Conservation (phyloP, 2,113 vertebrate species). For the Petrocephalus zakoni region DNA sequence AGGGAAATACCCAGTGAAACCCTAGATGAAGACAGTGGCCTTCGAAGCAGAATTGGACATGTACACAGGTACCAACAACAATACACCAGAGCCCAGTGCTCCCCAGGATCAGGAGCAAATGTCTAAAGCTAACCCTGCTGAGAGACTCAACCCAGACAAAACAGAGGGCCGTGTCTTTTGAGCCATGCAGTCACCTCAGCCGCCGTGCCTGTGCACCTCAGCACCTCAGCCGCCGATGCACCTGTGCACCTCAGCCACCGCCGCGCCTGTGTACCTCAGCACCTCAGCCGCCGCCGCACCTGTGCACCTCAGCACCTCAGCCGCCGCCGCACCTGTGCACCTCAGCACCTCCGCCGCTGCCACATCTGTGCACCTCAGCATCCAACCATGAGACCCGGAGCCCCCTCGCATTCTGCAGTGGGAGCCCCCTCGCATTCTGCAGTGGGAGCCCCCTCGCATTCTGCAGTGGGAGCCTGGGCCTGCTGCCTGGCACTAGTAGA, state of each 20-base stretch:
- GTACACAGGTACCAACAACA: neutral
- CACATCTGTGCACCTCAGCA: constrained; percentile 14
- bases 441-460: constrained; percentile 7
- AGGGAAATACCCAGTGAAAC: neutral
- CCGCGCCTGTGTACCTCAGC: neutral
- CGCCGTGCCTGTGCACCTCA: constrained; percentile 3
- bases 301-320: too few relatives aligned
- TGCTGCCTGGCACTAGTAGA: constrained; percentile 30
- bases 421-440: neutral
- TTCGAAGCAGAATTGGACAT: neutral
- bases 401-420: constrained; percentile 22
- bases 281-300: neutral
- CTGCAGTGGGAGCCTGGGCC: constrained; percentile 38
- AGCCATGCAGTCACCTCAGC: neutral
- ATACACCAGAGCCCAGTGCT: neutral
- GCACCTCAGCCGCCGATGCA: neutral
- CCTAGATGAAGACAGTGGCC: neutral
- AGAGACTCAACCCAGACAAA: constrained; percentile 36
- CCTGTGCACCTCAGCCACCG: too few relatives aligned
- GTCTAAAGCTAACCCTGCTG: constrained; percentile 31
- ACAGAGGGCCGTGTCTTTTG: constrained; percentile 26
- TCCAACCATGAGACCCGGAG: neutral
- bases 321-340: neutral
- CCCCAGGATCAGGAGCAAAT: constrained; percentile 22
- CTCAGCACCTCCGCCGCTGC: neutral